Evolutionary conservation across 2,888 invertebrate genomes (phyloP).

Genomic region (Agrilus cyanescens): DNA sequence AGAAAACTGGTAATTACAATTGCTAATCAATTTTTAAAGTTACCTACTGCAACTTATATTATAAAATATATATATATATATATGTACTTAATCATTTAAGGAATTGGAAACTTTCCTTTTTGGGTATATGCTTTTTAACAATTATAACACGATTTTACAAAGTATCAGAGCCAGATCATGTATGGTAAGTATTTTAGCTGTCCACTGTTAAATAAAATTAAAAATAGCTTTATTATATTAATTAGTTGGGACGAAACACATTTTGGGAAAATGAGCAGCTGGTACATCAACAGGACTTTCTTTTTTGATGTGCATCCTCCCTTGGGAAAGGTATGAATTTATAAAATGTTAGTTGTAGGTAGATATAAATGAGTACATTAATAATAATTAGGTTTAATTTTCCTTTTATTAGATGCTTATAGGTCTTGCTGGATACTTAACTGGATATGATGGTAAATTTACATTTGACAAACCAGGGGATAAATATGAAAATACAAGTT

Average conservation of each 20-base stretch:
- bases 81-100: constrained; percentile 24
- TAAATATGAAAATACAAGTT: constrained; percentile 77
- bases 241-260: constrained; percentile 95
- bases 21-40: constrained; percentile 5
- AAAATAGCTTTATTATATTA: constrained; percentile 16
- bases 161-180: constrained; percentile 84
- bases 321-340: constrained; percentile 69
- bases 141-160: constrained; percentile 74
- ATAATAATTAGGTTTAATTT: constrained; percentile 14
- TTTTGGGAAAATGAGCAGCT: constrained; percentile 97
- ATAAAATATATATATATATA: no score
- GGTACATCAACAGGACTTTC: constrained; percentile 95
- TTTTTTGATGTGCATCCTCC: constrained; percentile 99
- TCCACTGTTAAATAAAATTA: constrained; percentile 2
- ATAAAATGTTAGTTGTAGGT: constrained; percentile 1
- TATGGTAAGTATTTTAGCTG: constrained; percentile 56
- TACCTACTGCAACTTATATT: background rate
- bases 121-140: constrained; percentile 51
- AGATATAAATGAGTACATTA: background rate
- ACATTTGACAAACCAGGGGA: constrained; percentile 94
- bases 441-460: constrained; percentile 90
- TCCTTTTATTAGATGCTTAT: constrained; percentile 71
- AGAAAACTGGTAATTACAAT: background rate
- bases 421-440: constrained; percentile 79
- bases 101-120: constrained; percentile 57